A percentile compares a stretch with the other conserved stretches of the same genome.
phyloP scores from a whole-genome alignment of 2,797 vertebrate genomes.

The Etheostoma nigrum region DNA sequence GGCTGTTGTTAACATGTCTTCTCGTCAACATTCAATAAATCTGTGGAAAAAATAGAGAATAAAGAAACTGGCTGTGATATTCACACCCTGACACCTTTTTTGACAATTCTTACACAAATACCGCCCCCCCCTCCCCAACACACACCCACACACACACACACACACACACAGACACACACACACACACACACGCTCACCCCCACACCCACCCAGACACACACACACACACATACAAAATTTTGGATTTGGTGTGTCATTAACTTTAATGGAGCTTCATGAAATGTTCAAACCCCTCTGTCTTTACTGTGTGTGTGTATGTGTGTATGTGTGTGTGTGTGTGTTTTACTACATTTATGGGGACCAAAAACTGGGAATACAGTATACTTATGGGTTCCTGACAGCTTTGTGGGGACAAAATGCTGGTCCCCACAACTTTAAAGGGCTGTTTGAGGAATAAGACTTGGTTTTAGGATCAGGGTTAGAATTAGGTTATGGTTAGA shows the following conservation, averaged over 20 bases:
- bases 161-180: neutral
- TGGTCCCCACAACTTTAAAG: too few relatives aligned
- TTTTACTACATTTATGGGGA: neutral
- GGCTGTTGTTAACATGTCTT: slow-evolving; percentile 29
- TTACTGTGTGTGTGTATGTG: slow-evolving; percentile 3
- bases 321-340: neutral
- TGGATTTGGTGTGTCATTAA: slow-evolving; percentile 69
- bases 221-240: slow-evolving; percentile 53
- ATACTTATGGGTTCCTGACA: too few relatives aligned
- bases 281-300: slow-evolving; percentile 55
- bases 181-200: slow-evolving; percentile 9
- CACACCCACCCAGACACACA: slow-evolving; percentile 1
- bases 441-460: too few relatives aligned
- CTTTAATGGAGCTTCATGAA: slow-evolving; percentile 70
- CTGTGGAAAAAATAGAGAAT: slow-evolving; percentile 34
- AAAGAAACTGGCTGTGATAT: slow-evolving; percentile 50
- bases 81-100: slow-evolving; percentile 35
- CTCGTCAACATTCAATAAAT: slow-evolving; percentile 43
- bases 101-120: slow-evolving; percentile 29
- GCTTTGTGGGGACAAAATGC: too few relatives aligned
- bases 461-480: too few relatives aligned
- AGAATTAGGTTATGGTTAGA: too few relatives aligned
- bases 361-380: too few relatives aligned
- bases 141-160: neutral
- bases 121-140: neutral